Evolutionary conservation across 2,113 vertebrate species (phyloP), one percentile per base, ranked within the genome.

Genomic region (Manacus vitellinus): DNA sequence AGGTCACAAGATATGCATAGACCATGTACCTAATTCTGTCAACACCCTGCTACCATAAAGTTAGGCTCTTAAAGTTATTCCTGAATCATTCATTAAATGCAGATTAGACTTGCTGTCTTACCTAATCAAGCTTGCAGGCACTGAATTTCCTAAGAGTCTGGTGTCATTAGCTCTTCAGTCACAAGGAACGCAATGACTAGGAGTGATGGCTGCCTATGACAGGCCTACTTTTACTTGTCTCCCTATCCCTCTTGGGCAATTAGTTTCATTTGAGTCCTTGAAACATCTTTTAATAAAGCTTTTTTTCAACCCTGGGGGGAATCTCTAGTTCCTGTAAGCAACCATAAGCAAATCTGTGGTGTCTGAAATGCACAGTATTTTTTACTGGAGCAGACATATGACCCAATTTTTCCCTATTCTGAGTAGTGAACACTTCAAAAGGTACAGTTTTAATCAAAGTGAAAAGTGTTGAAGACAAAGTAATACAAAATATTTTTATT

Each of bases 1-100:
- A 39, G 59, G 76, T 94, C 90, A 96, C 76, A 92, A 78, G 58
- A 85, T 21, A n/a, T 30, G n/a, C 63, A 58, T 4, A 76, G 18
- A 87, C 51, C 37, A 41, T 2, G 23, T 82, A 71, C 46, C 30
- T 67, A 39, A 91, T 92, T 92, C 66, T 91, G 70, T 68, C 76
- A 90, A 18, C 58, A 71, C 17, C 7, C 15, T 68, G 71, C 44
- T 83, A 51, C 86, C 46, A 87, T 86, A 46, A 77, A 95, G 67
- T 55, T 67, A 61, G 24, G 49, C 5, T 81, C 49, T 76, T 59
- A n/a, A 76, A 82, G 61, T 89, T 80, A 55, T 72, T 92, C 77
- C 80, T 89, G 90, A 89, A 82, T 79, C 83, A 75, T 93, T 92
- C 93, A 86, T 95, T 79, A 96, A 85, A 92, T 88, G 63, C 76